These are phyloP conservation scores for Nipponia nippon DNA, from an alignment of 2,113 vertebrate species.

Conservation along the genomic window DNA sequence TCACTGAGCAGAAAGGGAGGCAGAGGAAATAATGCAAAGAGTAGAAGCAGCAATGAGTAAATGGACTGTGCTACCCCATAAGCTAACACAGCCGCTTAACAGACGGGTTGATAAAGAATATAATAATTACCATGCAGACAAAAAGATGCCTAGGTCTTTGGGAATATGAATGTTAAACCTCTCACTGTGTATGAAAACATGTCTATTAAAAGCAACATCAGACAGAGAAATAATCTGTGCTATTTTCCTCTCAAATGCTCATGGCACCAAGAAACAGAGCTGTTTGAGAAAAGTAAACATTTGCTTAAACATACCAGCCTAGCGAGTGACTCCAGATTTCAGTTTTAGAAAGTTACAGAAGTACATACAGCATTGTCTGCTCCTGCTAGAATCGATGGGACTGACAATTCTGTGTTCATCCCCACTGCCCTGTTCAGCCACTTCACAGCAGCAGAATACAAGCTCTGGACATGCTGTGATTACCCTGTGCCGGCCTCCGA, in stretches of 20 bases:
- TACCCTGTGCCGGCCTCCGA: neutral
- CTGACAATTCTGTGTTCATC: neutral
- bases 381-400: neutral
- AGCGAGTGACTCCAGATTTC: neutral
- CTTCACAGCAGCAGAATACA: neutral
- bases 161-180: neutral
- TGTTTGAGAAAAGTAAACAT: conserved; percentile 11
- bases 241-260: neutral
- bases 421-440: neutral
- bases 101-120: neutral
- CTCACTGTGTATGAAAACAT: neutral
- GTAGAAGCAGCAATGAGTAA: neutral
- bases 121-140: neutral
- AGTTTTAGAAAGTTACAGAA: neutral
- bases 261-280: neutral
- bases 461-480: neutral
- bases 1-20: neutral
- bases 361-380: neutral
- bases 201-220: conserved; percentile 40
- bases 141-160: neutral
- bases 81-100: neutral
- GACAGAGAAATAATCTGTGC: neutral
- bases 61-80: neutral
- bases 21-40: neutral
- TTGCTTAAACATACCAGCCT: neutral